Conservation (phyloP, 2,113 vertebrate genomes). For the Casuarius casuarius region DNA sequence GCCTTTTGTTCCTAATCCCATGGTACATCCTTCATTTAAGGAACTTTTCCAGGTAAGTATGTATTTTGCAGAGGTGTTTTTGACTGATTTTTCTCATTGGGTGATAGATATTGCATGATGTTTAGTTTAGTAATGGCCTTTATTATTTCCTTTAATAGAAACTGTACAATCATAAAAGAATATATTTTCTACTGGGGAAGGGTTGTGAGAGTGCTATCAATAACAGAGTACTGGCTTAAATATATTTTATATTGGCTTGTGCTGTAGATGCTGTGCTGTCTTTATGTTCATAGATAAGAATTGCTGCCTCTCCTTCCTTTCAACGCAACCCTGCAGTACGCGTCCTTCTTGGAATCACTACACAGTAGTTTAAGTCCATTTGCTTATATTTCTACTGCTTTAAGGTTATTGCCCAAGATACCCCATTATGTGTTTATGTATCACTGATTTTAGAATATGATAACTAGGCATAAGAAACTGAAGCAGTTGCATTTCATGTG, state of each 20-base stretch:
- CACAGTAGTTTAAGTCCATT: neutral
- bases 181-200: neutral
- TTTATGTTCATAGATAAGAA: neutral
- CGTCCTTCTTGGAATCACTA: neutral
- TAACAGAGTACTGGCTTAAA: neutral
- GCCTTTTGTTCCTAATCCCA: constrained; percentile 93
- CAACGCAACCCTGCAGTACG: neutral
- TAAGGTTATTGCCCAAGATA: neutral
- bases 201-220: neutral
- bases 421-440: neutral
- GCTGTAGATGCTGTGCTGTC: neutral
- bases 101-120: neutral
- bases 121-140: neutral
- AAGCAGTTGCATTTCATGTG: neutral
- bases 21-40: constrained; percentile 90
- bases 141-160: neutral
- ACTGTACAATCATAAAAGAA: neutral
- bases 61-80: neutral
- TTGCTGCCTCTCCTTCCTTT: neutral
- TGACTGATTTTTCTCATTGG: neutral
- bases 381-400: neutral
- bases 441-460: neutral
- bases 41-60: constrained; percentile 88
- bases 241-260: neutral
- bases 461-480: neutral